Percentiles rank a stretch among this genome's conserved stretches.
phyloP scores from a whole-genome alignment of 2,797 vertebrate genomes.

The Darevskia nairensis region DNA sequence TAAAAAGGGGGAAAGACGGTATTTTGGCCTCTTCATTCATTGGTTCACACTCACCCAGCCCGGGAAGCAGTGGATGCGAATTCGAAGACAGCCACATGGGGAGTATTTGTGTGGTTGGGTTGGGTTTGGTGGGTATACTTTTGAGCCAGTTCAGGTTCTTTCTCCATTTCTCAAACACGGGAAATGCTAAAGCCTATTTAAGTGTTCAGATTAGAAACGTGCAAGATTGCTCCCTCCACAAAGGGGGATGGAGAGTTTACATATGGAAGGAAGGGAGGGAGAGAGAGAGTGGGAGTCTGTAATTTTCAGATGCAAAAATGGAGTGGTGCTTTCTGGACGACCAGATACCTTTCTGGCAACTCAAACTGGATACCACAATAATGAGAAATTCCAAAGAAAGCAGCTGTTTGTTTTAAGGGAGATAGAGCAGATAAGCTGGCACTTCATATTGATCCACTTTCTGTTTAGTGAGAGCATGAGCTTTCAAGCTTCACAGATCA shows the following conservation, averaged over 20 bases:
- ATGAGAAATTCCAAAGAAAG: not conserved
- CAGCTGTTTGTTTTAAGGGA: not conserved
- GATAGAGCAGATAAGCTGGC: conserved; percentile 33
- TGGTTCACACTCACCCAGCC: too few relatives aligned
- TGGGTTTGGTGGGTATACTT: not conserved
- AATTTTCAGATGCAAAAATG: not conserved
- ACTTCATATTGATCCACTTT: conserved; percentile 33
- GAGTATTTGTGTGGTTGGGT: not conserved
- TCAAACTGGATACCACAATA: not conserved
- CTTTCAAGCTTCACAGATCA: conserved; percentile 32
- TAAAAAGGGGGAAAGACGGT: too few relatives aligned
- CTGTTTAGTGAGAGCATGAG: conserved; percentile 4
- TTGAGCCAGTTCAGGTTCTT: not conserved
- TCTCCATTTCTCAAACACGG: not conserved
- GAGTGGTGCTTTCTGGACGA: not conserved
- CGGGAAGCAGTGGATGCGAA: too few relatives aligned
- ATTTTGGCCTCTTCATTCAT: too few relatives aligned
- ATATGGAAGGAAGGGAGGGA: too few relatives aligned
- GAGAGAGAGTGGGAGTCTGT: too few relatives aligned
- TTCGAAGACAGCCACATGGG: too few relatives aligned
- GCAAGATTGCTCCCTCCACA: too few relatives aligned
- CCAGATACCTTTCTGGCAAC: not conserved
- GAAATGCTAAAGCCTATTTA: not conserved
- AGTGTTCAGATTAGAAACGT: too few relatives aligned
- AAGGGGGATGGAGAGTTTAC: too few relatives aligned